Evolutionary conservation across 1,140 invertebrate species (phyloP).

Genomic region (Drosophila pseudoananassae): DNA sequence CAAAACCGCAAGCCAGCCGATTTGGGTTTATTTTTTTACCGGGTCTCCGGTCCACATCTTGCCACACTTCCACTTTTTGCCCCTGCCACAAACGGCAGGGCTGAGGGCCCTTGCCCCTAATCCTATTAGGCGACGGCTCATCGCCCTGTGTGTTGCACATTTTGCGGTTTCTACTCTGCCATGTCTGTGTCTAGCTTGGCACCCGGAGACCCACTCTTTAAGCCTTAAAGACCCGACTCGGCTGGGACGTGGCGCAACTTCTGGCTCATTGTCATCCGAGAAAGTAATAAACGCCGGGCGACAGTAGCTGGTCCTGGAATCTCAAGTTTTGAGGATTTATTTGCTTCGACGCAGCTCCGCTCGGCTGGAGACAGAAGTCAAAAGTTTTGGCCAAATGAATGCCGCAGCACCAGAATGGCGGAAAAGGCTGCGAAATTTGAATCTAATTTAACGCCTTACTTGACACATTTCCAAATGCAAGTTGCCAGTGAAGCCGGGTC

Average conservation of each 20-base stretch:
- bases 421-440: slow-evolving; percentile 42
- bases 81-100: slow-evolving; percentile 26
- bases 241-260: slow-evolving; percentile 25
- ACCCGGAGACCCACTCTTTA: slow-evolving; percentile 36
- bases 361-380: slow-evolving; percentile 22
- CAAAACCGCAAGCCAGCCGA: slow-evolving; percentile 65
- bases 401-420: slow-evolving; percentile 21
- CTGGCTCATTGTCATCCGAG: slow-evolving; percentile 32
- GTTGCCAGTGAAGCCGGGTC: slow-evolving; percentile 17
- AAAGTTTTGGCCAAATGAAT: slow-evolving; percentile 49
- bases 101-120: slow-evolving; percentile 36
- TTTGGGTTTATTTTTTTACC: slow-evolving; percentile 47
- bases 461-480: slow-evolving; percentile 70
- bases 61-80: slow-evolving; percentile 49
- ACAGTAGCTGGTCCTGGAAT: slow-evolving; percentile 40
- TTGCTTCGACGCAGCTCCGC: slow-evolving; percentile 9
- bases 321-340: slow-evolving; percentile 59
- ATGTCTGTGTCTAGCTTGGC: slow-evolving; percentile 4
- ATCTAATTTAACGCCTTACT: slow-evolving; percentile 76
- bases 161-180: slow-evolving; percentile 65
- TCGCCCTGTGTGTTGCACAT: slow-evolving; percentile 44
- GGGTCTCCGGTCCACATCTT: slow-evolving; percentile 10
- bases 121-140: slow-evolving; percentile 65
- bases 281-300: slow-evolving; percentile 65
- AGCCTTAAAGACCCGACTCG: slow-evolving; percentile 29